Percentiles rank a stretch among this genome's conserved stretches.
These are phyloP conservation scores for Phymatocera aterrima DNA, from an alignment of 2,888 invertebrate species.

Conservation along the genomic window DNA sequence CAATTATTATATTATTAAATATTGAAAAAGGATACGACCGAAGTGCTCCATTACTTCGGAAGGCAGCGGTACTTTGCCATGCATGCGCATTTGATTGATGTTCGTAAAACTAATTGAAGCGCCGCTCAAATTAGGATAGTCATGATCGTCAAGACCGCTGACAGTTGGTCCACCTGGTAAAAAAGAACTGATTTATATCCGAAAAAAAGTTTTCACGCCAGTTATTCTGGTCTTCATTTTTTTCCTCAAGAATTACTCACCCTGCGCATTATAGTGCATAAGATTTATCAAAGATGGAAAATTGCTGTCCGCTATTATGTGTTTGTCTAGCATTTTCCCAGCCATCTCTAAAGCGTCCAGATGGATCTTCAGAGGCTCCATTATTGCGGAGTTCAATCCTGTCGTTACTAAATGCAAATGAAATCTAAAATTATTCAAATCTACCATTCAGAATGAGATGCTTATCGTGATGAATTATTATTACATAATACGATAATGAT, in stretches of 20 bases:
- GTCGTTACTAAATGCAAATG: background rate
- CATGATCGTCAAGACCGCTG: constrained; percentile 93
- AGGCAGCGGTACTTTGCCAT: constrained; percentile 92
- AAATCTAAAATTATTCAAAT: background rate
- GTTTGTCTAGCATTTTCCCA: constrained; percentile 87
- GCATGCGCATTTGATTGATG: constrained; percentile 86
- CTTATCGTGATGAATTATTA: too few relatives aligned
- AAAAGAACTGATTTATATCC: background rate
- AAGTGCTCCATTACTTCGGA: constrained; percentile 97
- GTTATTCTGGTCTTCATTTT: background rate
- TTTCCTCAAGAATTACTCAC: constrained; percentile 59
- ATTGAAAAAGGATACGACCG: constrained; percentile 89
- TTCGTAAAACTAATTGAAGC: constrained; percentile 81
- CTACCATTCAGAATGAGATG: too few relatives aligned
- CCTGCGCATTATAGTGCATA: constrained; percentile 74
- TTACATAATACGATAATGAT: too few relatives aligned
- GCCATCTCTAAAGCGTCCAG: constrained; percentile 85
- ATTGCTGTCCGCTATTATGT: constrained; percentile 82
- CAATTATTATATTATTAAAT: constrained; percentile 12
- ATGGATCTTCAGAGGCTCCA: constrained; percentile 74
- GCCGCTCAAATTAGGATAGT: constrained; percentile 90
- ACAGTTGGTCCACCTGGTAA: constrained; percentile 86
- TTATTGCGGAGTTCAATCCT: constrained; percentile 53
- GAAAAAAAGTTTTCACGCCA: background rate
- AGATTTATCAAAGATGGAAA: constrained; percentile 84